Evolutionary conservation across 2,888 invertebrate species (phyloP).

Genomic region (Aphidius colemani): DNA sequence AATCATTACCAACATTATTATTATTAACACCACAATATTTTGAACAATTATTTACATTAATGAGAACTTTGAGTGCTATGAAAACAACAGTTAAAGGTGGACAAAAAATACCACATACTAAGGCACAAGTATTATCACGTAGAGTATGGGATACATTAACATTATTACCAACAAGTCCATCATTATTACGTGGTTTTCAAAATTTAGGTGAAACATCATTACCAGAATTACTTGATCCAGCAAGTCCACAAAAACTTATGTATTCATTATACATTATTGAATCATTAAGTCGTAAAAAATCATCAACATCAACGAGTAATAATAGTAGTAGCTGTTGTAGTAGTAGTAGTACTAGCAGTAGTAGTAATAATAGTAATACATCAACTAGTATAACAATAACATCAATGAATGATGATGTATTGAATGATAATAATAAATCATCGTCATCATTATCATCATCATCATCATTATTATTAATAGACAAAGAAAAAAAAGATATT

Average conservation of each 20-base stretch:
- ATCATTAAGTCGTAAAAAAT: slow-evolving; percentile 64
- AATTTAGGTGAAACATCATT: slow-evolving; percentile 72
- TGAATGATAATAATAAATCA: slow-evolving; percentile 5
- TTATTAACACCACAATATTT: slow-evolving; percentile 86
- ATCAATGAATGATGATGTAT: too few relatives aligned
- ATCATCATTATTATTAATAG: too few relatives aligned
- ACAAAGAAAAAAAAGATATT: slow-evolving; percentile 26
- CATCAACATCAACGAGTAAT: slow-evolving; percentile 32
- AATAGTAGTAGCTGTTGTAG: slow-evolving; percentile 29
- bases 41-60: slow-evolving; percentile 85
- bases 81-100: slow-evolving; percentile 76
- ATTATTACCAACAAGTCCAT: slow-evolving; percentile 87
- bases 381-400: slow-evolving; percentile 12
- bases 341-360: slow-evolving; percentile 25
- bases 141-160: slow-evolving; percentile 95
- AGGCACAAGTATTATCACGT: slow-evolving; percentile 82
- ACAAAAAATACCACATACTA: slow-evolving; percentile 76
- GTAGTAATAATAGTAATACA: slow-evolving; percentile 32
- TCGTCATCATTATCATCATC: neutral
- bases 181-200: slow-evolving; percentile 82
- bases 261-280: slow-evolving; percentile 92
- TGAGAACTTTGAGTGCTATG: slow-evolving; percentile 89
- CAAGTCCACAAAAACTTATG: slow-evolving; percentile 92
- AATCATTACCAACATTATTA: slow-evolving; percentile 83
- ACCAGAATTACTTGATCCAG: slow-evolving; percentile 80